Conservation (phyloP, 30 jellyfish, hydroid and myxozoan genomes). For the Hydractinia echinata region DNA sequence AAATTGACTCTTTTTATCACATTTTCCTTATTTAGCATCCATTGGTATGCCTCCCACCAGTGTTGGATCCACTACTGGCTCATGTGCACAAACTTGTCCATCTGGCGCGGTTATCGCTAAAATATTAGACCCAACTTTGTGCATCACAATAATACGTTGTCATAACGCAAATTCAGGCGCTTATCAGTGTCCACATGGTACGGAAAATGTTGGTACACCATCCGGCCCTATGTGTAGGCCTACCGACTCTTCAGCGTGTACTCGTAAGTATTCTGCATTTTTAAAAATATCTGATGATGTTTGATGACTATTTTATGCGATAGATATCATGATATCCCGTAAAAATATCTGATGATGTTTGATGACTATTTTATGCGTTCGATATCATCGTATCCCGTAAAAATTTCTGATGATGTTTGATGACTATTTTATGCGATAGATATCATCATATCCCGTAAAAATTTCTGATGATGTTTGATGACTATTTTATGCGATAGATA, state of each 20-base stretch:
- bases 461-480: background rate
- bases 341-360: background rate
- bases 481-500: background rate
- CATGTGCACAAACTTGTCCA: background rate
- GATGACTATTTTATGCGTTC: background rate
- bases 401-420: background rate
- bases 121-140: background rate
- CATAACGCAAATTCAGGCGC: background rate
- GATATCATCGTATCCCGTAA: too few relatives aligned
- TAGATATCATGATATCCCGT: too few relatives aligned
- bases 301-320: background rate
- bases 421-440: too few relatives aligned
- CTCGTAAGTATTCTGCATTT: background rate
- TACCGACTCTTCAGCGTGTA: slow-evolving; percentile 1
- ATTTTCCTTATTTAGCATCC: too few relatives aligned
- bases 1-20: too few relatives aligned
- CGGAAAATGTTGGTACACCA: slow-evolving; percentile 2
- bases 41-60: too few relatives aligned
- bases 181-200: slow-evolving; percentile 4
- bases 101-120: background rate
- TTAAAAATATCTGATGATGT: background rate
- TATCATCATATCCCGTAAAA: too few relatives aligned
- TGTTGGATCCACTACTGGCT: too few relatives aligned
- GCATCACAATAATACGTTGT: background rate
- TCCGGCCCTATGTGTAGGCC: slow-evolving; percentile 1